Conservation (phyloP, 35 echinoderm and acorn worm species). For the Acanthaster planci region DNA sequence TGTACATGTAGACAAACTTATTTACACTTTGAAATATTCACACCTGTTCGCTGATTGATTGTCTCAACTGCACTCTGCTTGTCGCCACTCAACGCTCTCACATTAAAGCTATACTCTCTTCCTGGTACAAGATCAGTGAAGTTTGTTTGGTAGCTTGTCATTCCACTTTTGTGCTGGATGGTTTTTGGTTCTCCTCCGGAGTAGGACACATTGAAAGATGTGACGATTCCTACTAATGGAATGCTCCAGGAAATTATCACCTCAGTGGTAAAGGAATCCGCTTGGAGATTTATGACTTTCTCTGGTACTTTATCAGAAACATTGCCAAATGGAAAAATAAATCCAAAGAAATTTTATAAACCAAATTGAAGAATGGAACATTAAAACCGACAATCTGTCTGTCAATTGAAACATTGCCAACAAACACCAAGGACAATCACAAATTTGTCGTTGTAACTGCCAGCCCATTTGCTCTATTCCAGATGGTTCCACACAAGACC, state of each 20-base stretch:
- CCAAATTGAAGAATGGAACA: too few relatives aligned
- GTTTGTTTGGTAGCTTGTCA: not conserved
- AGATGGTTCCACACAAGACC: too few relatives aligned
- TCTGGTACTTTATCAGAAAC: not conserved
- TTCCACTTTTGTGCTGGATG: not conserved
- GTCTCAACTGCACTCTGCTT: not conserved
- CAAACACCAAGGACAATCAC: too few relatives aligned
- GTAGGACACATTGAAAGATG: not conserved
- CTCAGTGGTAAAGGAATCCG: not conserved
- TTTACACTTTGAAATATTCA: not conserved
- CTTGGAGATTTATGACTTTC: not conserved
- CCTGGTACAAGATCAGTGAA: conserved; percentile 11
- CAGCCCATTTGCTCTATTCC: too few relatives aligned
- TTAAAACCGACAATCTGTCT: too few relatives aligned
- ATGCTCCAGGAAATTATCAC: not conserved
- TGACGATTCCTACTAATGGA: not conserved
- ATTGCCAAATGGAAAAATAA: too few relatives aligned
- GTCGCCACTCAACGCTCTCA: conserved; percentile 10
- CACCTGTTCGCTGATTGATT: conserved; percentile 24
- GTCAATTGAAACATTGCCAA: too few relatives aligned
- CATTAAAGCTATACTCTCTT: conserved; percentile 19
- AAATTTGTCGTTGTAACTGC: too few relatives aligned
- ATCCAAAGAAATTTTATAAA: too few relatives aligned
- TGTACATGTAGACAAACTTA: too few relatives aligned
- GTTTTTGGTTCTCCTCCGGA: not conserved